phyloP scores from a whole-genome alignment of 37 sponge, comb jelly and placozoan genomes.

The Aplysina aerophoba region DNA sequence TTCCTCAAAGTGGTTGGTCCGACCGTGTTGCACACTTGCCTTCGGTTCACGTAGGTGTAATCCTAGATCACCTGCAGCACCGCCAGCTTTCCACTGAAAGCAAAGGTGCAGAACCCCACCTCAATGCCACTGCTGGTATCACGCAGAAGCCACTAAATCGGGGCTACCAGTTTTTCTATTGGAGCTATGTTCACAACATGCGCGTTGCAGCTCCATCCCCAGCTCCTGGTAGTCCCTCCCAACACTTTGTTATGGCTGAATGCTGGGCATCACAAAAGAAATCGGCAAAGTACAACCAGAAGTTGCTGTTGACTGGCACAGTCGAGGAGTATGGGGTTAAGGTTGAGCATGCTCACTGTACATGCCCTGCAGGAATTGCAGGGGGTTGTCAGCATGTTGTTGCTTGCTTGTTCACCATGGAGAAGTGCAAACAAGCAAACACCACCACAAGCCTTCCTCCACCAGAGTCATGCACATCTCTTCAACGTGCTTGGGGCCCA shows the following conservation, averaged over 20 bases:
- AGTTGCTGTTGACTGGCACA: conserved; percentile 3
- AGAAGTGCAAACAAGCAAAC: conserved; percentile 3
- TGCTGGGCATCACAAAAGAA: neutral
- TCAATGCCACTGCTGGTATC: conserved; percentile 1
- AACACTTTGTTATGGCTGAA: neutral
- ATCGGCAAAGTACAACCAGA: neutral
- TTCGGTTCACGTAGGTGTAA: conserved; percentile 3
- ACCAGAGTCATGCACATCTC: conserved; percentile 8
- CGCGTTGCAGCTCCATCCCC: conserved; percentile 1
- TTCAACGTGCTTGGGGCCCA: conserved; percentile 8
- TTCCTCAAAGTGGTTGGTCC: neutral
- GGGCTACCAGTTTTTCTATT: conserved; percentile 7
- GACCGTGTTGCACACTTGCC: neutral
- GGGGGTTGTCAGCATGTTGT: neutral
- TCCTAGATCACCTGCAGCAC: conserved; percentile 8
- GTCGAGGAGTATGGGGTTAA: neutral
- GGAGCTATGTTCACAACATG: conserved; percentile 11
- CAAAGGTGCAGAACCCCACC: neutral
- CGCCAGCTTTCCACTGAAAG: conserved; percentile 8
- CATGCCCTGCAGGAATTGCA: neutral
- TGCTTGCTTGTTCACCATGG: conserved; percentile 4
- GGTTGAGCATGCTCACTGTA: neutral
- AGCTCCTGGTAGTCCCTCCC: neutral
- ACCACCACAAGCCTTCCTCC: conserved; percentile 8
- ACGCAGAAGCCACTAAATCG: neutral